Evolutionary conservation across 2,113 vertebrate species (phyloP), one percentile per base, ranked within the genome.

Genomic region (Strix aluco): DNA sequence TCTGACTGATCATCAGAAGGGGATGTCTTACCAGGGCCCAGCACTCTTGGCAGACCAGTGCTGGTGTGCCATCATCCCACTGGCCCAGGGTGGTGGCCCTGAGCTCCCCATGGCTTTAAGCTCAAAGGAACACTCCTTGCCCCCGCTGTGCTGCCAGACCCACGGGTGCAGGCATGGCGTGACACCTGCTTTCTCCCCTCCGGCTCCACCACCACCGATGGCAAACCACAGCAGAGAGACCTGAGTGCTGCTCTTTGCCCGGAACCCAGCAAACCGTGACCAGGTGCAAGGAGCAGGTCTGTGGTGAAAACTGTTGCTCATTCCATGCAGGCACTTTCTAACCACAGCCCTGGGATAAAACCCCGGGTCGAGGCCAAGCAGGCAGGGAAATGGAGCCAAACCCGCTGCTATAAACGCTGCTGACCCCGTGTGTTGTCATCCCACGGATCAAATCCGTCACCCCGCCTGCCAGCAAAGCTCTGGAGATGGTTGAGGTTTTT

Each of bases 171-270:
- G 44, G 44, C 44, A 46, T 46, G 69, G 59, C 55, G 36, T 29
- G 1, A 3, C 4, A n/a, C 49, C 63, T 0, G 1, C 27, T 47
- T 67, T 25, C 46, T 42, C 15, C 10, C 71, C 10, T 36, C 46
- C 0, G 0, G 47, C 62, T 59, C 47, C 0, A 3, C 30, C 79
- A 46, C 47, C 58, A 16, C 9, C 0, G 0, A 2, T 4, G 8
- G 47, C 71, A 83, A 59, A 49, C 4, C 40, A 4, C 42, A 36
- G 59, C 81, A 59, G 40, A 82, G 44, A 11, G 61, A 34, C 30
- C 52, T 3, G 2, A 13, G 62, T 0, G 12, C 58, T 52, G 13
- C 73, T 74, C 88, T 85, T 88, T 83, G 92, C 85, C 54, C 5
- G 0, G 49, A 46, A 69, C 82, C 52, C 83, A 81, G 38, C 55